A percentile compares a stretch with the other conserved stretches of the same genome.
Evolutionary conservation across 2,888 invertebrate species (phyloP).

Genomic region (Eubasilissa splendida): DNA sequence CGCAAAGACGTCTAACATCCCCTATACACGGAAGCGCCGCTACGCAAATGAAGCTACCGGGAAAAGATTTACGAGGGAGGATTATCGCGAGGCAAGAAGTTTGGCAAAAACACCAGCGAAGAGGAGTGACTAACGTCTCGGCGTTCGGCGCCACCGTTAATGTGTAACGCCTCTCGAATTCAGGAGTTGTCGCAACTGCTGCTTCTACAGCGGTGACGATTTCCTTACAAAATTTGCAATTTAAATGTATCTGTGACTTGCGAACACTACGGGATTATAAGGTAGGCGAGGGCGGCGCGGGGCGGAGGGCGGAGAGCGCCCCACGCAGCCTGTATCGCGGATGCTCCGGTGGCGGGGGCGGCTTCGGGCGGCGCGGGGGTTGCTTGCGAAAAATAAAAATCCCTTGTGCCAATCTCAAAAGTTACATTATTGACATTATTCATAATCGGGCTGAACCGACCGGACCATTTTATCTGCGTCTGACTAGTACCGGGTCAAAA

Average conservation of each 20-base stretch:
- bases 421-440: too few relatives aligned
- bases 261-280: not conserved
- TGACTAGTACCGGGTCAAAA: too few relatives aligned
- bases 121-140: constrained; percentile 19
- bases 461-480: too few relatives aligned
- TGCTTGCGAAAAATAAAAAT: not conserved
- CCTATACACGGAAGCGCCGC: not conserved
- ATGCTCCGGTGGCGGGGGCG: not conserved
- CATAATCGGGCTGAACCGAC: too few relatives aligned
- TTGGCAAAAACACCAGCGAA: constrained; percentile 36
- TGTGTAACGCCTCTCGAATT: constrained; percentile 39
- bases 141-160: not conserved
- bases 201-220: constrained; percentile 51
- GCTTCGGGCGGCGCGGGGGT: not conserved
- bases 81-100: constrained; percentile 44
- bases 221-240: constrained; percentile 53
- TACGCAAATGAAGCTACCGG: constrained; percentile 3
- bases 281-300: not conserved
- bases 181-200: constrained; percentile 49
- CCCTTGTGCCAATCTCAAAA: not conserved
- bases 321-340: constrained; percentile 15
- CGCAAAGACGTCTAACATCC: too few relatives aligned
- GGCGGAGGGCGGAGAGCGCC: not conserved
- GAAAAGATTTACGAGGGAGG: constrained; percentile 47
- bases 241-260: constrained; percentile 56